Percentiles rank a stretch among this genome's conserved stretches.
Conservation (phyloP, 2,797 vertebrate species). For the Pipistrellus nathusii region DNA sequence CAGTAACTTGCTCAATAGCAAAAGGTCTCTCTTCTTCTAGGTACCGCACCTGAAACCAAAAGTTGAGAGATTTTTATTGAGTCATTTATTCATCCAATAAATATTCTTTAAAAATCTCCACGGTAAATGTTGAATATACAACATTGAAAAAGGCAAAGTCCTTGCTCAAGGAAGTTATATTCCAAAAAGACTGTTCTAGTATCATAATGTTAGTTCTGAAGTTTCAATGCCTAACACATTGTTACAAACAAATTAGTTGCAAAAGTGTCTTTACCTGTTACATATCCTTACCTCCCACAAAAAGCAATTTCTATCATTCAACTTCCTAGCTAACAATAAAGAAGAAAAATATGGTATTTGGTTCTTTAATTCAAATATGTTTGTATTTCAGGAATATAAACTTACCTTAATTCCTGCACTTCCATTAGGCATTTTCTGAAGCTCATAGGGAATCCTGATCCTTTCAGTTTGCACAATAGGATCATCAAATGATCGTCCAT, state of each 20-base stretch:
- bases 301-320: constrained; percentile 50
- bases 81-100: neutral
- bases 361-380: neutral
- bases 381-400: neutral
- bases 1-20: constrained; percentile 89
- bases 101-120: neutral
- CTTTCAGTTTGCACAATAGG: constrained; percentile 93
- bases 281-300: neutral
- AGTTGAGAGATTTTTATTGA: constrained; percentile 16
- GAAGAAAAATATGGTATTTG: neutral
- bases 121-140: neutral
- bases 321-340: constrained; percentile 49
- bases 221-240: neutral
- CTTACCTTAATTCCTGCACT: constrained; percentile 94
- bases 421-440: constrained; percentile 95
- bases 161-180: neutral
- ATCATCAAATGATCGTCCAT: constrained; percentile 95
- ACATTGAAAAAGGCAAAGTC: neutral
- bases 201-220: neutral
- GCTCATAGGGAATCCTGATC: constrained; percentile 92
- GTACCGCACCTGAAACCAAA: constrained; percentile 87
- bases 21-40: constrained; percentile 90
- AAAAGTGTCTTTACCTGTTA: neutral
- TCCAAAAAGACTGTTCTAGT: constrained; percentile 3
- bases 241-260: constrained; percentile 19